Conservation (phyloP, 2,113 vertebrate genomes). For the Chloroceryle aenea region DNA sequence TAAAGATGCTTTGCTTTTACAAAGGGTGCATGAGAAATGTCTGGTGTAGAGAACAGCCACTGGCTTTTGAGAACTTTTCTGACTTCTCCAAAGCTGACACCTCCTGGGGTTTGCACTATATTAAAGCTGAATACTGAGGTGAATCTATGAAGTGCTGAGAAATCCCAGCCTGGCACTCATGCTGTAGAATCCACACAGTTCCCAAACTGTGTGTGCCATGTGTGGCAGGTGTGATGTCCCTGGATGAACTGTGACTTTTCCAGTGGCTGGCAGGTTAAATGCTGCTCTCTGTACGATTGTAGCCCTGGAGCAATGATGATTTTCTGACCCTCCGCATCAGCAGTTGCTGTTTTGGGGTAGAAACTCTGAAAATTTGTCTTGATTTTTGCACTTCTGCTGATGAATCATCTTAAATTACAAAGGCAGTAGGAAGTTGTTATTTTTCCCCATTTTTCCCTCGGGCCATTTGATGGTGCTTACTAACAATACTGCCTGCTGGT, state of each 20-base stretch:
- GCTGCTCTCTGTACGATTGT: fast-evolving
- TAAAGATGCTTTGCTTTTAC: background rate
- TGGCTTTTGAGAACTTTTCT: background rate
- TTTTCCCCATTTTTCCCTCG: background rate
- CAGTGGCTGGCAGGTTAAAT: background rate
- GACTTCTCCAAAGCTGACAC: background rate
- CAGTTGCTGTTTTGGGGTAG: background rate
- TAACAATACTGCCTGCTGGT: fast-evolving
- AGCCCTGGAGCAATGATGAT: background rate
- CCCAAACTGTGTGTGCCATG: fast-evolving
- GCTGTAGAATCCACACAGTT: fast-evolving
- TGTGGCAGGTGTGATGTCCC: background rate
- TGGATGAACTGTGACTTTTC: background rate
- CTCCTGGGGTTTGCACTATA: background rate
- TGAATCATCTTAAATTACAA: background rate
- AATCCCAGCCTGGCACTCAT: fast-evolving
- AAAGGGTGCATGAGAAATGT: background rate
- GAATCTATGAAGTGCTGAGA: background rate
- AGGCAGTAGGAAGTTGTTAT: background rate
- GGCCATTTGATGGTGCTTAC: fast-evolving
- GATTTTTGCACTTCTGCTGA: background rate
- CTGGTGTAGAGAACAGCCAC: background rate
- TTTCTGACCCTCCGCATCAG: background rate
- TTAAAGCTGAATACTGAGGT: background rate
- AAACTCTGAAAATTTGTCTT: background rate